phyloP scores from a whole-genome alignment of 2,113 vertebrate species.

The Nothoprocta perdicaria region DNA sequence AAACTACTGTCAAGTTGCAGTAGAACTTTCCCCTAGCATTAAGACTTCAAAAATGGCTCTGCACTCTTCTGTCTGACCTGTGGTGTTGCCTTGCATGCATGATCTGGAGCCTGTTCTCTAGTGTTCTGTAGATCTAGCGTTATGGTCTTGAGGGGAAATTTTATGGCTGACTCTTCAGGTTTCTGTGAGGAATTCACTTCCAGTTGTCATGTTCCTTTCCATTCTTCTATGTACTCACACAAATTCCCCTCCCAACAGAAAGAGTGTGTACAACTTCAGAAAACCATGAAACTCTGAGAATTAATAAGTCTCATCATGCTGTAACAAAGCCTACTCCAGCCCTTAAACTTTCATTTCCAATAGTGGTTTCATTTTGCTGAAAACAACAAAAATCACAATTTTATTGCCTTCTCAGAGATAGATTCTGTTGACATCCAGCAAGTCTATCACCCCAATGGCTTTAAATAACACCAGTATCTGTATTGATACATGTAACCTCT shows the following conservation, averaged over 20 bases:
- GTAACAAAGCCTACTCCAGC: neutral
- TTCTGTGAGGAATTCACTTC: neutral
- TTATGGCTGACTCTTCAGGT: neutral
- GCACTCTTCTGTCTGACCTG: neutral
- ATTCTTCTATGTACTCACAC: neutral
- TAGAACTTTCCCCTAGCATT: neutral
- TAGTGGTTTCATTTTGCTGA: neutral
- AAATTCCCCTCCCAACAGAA: neutral
- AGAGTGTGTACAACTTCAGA: neutral
- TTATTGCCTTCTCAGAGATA: neutral
- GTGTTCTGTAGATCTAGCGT: neutral
- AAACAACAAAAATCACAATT: neutral
- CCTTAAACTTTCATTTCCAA: neutral
- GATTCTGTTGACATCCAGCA: neutral
- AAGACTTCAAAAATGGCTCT: neutral
- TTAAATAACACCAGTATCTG: neutral
- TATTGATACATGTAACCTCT: neutral
- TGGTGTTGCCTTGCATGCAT: fast-evolving
- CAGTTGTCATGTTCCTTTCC: neutral
- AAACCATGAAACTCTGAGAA: neutral
- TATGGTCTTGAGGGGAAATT: neutral
- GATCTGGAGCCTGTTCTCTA: neutral
- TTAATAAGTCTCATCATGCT: neutral
- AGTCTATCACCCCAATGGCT: neutral
- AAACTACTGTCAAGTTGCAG: neutral